Conservation (phyloP, 2,113 vertebrate species). For the Ia io region DNA sequence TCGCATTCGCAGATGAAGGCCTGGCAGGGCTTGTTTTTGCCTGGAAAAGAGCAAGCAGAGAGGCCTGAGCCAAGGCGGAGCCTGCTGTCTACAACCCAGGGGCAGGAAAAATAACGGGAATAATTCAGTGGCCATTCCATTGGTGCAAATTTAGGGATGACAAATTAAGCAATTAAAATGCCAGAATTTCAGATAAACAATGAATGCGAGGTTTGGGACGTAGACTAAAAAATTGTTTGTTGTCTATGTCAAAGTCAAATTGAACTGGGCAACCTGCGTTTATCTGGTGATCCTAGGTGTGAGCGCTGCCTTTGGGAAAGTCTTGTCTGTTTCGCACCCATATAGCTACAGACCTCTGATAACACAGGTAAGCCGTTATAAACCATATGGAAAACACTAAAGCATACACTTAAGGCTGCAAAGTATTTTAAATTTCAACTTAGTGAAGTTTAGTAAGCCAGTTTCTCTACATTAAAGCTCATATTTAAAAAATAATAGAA, state of each 20-base stretch:
- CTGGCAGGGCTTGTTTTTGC: constrained; percentile 72
- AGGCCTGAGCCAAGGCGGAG: background rate
- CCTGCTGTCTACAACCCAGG: background rate
- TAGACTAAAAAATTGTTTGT: background rate
- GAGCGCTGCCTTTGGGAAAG: background rate
- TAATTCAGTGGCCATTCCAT: background rate
- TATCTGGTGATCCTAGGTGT: background rate
- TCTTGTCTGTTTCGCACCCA: background rate
- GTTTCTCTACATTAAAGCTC: background rate
- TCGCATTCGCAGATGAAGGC: constrained; percentile 90
- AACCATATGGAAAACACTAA: background rate
- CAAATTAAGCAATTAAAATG: background rate
- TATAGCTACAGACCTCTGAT: background rate
- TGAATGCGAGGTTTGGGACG: background rate
- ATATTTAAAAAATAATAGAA: background rate
- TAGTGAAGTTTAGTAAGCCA: background rate
- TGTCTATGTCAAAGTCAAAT: background rate
- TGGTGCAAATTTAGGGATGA: background rate
- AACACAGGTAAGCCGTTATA: background rate
- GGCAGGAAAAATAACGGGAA: background rate
- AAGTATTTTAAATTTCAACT: background rate
- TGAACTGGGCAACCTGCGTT: background rate
- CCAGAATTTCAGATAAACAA: background rate
- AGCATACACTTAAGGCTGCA: background rate
- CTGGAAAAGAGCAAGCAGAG: constrained; percentile 75